Evolutionary conservation across 2,888 invertebrate genomes (phyloP).

Genomic region (Augiades crinisus): DNA sequence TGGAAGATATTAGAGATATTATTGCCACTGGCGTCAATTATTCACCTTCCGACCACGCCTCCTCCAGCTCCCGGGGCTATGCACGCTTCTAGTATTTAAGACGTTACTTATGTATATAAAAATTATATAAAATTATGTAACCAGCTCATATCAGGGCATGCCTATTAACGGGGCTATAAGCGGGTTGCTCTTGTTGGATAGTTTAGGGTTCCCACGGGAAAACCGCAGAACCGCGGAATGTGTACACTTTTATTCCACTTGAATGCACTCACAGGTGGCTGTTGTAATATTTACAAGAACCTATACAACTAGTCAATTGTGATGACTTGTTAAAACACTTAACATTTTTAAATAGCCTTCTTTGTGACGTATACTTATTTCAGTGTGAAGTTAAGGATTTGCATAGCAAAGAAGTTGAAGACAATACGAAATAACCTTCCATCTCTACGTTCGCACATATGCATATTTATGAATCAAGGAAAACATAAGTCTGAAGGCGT

Average conservation of each 20-base stretch:
- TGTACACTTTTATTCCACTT: slow-evolving; percentile 15
- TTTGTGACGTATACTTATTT: no score
- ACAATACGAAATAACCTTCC: slow-evolving; percentile 13
- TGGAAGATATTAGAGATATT: no score
- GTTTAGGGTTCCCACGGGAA: slow-evolving; percentile 19
- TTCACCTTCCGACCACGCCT: no score
- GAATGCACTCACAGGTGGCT: slow-evolving; percentile 3
- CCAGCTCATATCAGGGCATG: neutral
- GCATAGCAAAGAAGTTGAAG: slow-evolving; percentile 6
- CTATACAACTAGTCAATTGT: no score
- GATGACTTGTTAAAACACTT: no score
- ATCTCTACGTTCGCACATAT: slow-evolving; percentile 6
- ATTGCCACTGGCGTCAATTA: no score
- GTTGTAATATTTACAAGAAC: neutral
- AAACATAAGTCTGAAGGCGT: slow-evolving; percentile 19
- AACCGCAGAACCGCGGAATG: slow-evolving; percentile 18
- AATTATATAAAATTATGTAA: no score
- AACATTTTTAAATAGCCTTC: no score
- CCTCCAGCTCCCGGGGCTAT: no score
- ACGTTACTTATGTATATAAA: no score
- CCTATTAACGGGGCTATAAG: neutral
- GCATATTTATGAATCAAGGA: slow-evolving; percentile 24
- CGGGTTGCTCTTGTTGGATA: neutral
- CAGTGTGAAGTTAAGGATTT: neutral
- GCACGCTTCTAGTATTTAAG: no score